phyloP scores from a whole-genome alignment of 2,797 vertebrate species.

The Tokudaia tokunoshimensis region DNA sequence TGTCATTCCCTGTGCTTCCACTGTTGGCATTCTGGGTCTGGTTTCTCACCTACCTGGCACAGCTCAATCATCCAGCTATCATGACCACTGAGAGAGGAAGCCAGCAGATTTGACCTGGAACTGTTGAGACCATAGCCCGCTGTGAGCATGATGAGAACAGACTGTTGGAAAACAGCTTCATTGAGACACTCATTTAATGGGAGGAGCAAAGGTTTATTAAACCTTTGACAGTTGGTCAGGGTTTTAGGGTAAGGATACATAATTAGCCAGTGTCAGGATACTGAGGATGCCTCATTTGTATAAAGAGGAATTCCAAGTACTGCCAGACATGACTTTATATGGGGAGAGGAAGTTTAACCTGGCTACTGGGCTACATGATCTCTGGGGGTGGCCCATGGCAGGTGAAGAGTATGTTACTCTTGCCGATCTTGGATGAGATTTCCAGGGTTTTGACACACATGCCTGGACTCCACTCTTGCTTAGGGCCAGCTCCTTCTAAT shows the following conservation, averaged over 20 bases:
- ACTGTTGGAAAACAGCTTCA: not conserved
- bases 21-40: not conserved
- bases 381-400: too few relatives aligned
- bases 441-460: not conserved
- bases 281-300: too few relatives aligned
- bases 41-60: not conserved
- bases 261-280: too few relatives aligned
- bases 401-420: too few relatives aligned
- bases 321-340: too few relatives aligned
- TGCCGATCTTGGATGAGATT: not conserved
- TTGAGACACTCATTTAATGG: not conserved
- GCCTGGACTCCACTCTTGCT: not conserved
- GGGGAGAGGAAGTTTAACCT: too few relatives aligned
- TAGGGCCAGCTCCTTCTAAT: not conserved
- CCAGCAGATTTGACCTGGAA: not conserved
- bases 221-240: not conserved
- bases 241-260: not conserved
- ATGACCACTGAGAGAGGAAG: not conserved
- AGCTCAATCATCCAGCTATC: not conserved
- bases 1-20: not conserved
- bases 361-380: too few relatives aligned
- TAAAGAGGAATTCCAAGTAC: too few relatives aligned
- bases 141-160: not conserved
- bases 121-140: not conserved
- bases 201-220: not conserved